Evolutionary conservation across 2,888 invertebrate species (phyloP), one percentile per base, ranked within the genome.

Genomic region (Nomada goodeniana): DNA sequence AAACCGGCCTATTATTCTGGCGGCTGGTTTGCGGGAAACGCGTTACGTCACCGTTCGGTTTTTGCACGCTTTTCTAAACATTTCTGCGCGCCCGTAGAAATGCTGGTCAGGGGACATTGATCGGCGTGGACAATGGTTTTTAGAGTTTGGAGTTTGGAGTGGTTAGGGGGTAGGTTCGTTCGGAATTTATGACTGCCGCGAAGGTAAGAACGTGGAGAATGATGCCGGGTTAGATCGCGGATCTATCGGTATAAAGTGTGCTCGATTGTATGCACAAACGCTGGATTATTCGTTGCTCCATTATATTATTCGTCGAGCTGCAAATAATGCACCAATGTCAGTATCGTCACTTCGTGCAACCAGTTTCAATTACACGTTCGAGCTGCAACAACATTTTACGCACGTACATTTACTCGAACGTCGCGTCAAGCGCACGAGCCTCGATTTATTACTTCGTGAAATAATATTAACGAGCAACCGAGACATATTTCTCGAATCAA

Each of bases 1-100:
- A 80, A 80, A 42, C 67, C 50, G 47, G 26, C 55, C 61, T 20
- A 65, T 72, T 77, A 67, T 72, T 64, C 52, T 23, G 2, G n/a
- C 10, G 26, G 4, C 47, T 23, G 29, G 7, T 20, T n/a, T 44
- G 26, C 18, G 57, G 15, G 47, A 59, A 20, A 15, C 26, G 29
- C 26, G 29, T 47, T 15, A 20, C 55, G 55, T 55, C 20, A 53
- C 0, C 50, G 29, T 20, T 13, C 44, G 5, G 3, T 20, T 20
- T 50, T 18, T 50, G 9, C 15, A 15, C 13, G 9, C n/a, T 23
- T 50, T 44, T 47, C 2, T 26, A 61, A 61, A 53, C 47, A 53
- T 15, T 50, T 5, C 23, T 4, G 1, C 50, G 23, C 47, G 47
- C 47, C 20, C n/a, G n/a, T 20, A 11, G 26, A 60, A 44, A 52